Evolutionary conservation across 2,888 invertebrate genomes (phyloP), one percentile per base, ranked within the genome.

Genomic region (Stictocephala bisonia): DNA sequence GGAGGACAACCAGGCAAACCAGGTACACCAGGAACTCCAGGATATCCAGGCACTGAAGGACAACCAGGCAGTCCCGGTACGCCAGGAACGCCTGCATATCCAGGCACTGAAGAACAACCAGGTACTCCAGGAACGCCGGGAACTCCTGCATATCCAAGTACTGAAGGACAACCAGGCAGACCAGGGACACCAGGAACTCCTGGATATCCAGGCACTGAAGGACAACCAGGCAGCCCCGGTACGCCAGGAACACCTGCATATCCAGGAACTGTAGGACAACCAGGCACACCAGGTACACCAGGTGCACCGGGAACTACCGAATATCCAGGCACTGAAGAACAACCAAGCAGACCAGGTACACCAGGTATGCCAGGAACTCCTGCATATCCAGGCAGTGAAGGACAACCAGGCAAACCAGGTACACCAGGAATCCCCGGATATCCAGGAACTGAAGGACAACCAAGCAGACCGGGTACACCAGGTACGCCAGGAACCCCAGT

Each of bases 71-170:
- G 71, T 6, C 79, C 78, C 13, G 79, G 78, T 20, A 64, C 9
- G 20, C 75, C 72, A 40, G 77, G 79, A 48, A 44, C 50, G 7
- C 80, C 83, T 0, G 83, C 81, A 1, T 77, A 76, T 1, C 78
- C 80, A 6, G 78, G 78, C 3, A 35, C 58, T 40, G 76, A 50
- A 3, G 81, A 74, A 0, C 41, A 48, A n/a, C 79, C 80, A 4
- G 80, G 80, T n/a, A 31, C 18, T 7, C 74, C 71, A 58, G 75
- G 76, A 4, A 53, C 26, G 69, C 22, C 78, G n/a, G 72, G 79
- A 4, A 80, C 81, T 41, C 78, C 79, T 24, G 77, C 74, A 20
- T 85, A 71, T 84, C 86, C 72, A 85, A 86, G 56, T n/a, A n/a
- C n/a, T n/a, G n/a, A n/a, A n/a, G n/a, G n/a, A n/a, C n/a, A n/a